Base-by-base conservation (phyloP, 2,888 invertebrate genomes). In the Drosophila atripex region DNA sequence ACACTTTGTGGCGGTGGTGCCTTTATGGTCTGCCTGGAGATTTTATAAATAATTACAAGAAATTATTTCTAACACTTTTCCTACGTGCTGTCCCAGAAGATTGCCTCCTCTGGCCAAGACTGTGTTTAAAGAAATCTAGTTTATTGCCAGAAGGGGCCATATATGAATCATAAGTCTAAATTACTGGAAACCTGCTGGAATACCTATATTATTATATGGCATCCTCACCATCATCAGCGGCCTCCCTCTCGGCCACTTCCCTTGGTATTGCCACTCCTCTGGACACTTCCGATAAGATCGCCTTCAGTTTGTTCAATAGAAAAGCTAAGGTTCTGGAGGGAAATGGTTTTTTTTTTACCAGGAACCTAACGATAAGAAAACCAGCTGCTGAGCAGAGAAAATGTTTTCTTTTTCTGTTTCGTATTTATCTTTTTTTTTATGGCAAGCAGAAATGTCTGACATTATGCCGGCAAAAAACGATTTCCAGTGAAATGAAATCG, bases 401-500 rank as follows among this genome's bases (percentile, higher is more conserved):
- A 61, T 32, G 59, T 70, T 70, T 71, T 70, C 47, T 45, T 57
- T 61, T 35, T 32, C 32, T 32, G 32, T 32, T 32, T 35, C n/a
- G n/a, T 35, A 35, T 54, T 43, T 43, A 47, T 41, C 41, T 38
- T 38, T 47, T 35, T 75, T 73, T 47, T 77, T 76, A 71, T 76
- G 68, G 69, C 73, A 57, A 64, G 69, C 76, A 65, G 45, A 63
- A 73, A 76, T 76, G 61, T 60, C 84, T 65, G 78, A 68, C 71
- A 84, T 78, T 82, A 84, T 75, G 73, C 54, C 43, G 73, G 73
- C 73, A 70, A 70, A 83, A 79, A 43, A 54, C 59, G 70, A 69
- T 76, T 82, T 82, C 71, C 63, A 86, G 45, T 46, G 74, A 88
- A 84, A 88, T 88, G 88, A 86, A 84, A 88, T 76, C 85, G 88